These are phyloP conservation scores for Andrena cerasifolii DNA, from an alignment of 1,140 invertebrate genomes.

Conservation along the genomic window DNA sequence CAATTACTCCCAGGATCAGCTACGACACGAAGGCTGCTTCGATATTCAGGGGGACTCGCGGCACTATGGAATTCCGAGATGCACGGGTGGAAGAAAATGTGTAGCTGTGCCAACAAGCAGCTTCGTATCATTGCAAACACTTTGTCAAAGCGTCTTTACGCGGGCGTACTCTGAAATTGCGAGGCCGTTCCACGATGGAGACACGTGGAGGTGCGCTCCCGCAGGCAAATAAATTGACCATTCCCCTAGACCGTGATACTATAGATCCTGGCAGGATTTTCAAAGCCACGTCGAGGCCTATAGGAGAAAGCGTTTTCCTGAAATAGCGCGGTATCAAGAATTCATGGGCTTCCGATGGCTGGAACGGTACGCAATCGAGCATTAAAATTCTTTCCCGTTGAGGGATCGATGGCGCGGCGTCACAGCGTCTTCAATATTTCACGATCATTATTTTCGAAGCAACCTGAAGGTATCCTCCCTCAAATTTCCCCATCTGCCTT, in stretches of 20 bases:
- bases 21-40: neutral
- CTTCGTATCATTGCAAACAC: neutral
- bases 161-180: neutral
- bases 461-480: neutral
- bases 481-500: neutral
- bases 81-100: neutral
- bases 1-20: neutral
- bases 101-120: neutral
- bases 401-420: neutral
- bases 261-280: slow-evolving; percentile 1
- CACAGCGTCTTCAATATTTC: neutral
- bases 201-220: slow-evolving; percentile 34
- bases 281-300: slow-evolving; percentile 7
- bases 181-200: neutral
- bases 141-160: neutral
- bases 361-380: slow-evolving; percentile 30
- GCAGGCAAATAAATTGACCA: slow-evolving; percentile 23
- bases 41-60: neutral
- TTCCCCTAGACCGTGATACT: neutral
- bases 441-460: neutral
- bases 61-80: neutral
- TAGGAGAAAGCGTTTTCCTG: slow-evolving; percentile 21
- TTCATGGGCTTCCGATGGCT: slow-evolving; percentile 28
- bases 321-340: slow-evolving; percentile 52
- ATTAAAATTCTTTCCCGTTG: slow-evolving; percentile 42